Conservation (phyloP, 2,797 vertebrate species). For the Anableps anableps region DNA sequence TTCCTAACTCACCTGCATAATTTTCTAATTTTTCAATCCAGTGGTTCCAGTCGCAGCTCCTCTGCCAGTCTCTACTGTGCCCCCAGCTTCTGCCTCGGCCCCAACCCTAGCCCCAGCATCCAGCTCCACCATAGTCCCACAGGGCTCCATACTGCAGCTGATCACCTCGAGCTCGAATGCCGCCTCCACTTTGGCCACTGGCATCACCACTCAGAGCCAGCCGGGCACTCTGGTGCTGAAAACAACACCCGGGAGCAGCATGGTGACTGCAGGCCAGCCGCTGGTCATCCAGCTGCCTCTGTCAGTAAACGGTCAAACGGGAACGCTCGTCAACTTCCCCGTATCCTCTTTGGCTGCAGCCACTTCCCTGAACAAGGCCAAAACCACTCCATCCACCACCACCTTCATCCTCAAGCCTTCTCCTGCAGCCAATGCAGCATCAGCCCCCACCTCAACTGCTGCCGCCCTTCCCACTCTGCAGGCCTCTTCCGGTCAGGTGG, state of each 20-base stretch:
- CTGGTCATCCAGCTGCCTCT: conserved; percentile 84
- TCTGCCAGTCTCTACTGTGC: conserved; percentile 11
- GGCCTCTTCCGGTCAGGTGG: conserved; percentile 61
- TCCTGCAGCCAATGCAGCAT: conserved; percentile 52
- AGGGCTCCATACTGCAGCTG: conserved; percentile 81
- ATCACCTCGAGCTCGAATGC: conserved; percentile 75
- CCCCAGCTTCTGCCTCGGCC: conserved; percentile 62
- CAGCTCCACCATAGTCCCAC: conserved; percentile 78
- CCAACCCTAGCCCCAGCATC: conserved; percentile 45
- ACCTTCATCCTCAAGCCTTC: conserved; percentile 80
- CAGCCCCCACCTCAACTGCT: conserved; percentile 35
- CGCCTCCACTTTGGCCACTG: conserved; percentile 64
- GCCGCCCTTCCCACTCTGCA: conserved; percentile 67
- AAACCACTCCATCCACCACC: conserved; percentile 77
- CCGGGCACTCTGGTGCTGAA: conserved; percentile 80
- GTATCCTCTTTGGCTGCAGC: conserved; percentile 80
- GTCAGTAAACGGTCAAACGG: conserved; percentile 77
- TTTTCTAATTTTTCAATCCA: conserved; percentile 14
- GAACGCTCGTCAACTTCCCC: conserved; percentile 80
- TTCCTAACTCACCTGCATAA: neutral
- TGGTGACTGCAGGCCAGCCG: conserved; percentile 85
- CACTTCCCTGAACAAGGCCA: conserved; percentile 75
- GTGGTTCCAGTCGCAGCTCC: conserved; percentile 37
- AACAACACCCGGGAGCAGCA: conserved; percentile 65
- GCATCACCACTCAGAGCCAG: conserved; percentile 78